Evolutionary conservation across 2,888 invertebrate species (phyloP).

Genomic region (Megamerina dolium): DNA sequence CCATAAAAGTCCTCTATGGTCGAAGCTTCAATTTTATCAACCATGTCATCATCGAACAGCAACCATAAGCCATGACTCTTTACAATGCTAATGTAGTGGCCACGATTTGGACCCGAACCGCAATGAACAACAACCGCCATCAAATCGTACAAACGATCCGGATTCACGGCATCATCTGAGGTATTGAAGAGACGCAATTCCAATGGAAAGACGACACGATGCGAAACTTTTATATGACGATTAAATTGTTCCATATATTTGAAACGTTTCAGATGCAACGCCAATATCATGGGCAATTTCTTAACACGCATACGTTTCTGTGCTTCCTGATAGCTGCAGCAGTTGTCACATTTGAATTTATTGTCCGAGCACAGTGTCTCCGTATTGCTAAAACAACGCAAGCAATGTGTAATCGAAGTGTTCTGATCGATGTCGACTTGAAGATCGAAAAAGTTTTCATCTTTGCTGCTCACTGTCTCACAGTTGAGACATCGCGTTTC

Average conservation of each 20-base stretch:
- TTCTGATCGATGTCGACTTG: slow-evolving; percentile 99
- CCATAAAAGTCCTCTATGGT: slow-evolving; percentile 99
- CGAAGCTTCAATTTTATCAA: slow-evolving; percentile 99
- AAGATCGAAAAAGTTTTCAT: slow-evolving; percentile 98
- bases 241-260: slow-evolving; percentile 97
- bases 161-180: slow-evolving; percentile 97
- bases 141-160: slow-evolving; percentile 95
- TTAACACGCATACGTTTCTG: slow-evolving; percentile 98
- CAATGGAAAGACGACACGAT: slow-evolving; percentile 96
- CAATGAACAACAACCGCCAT: slow-evolving; percentile 99
- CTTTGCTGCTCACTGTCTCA: slow-evolving; percentile 98
- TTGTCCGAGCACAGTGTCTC: slow-evolving; percentile 98
- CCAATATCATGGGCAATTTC: slow-evolving; percentile 94
- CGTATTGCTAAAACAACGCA: slow-evolving; percentile 95
- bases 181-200: slow-evolving; percentile 97
- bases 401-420: slow-evolving; percentile 97
- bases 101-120: slow-evolving; percentile 97
- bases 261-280: slow-evolving; percentile 94
- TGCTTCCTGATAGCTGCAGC: slow-evolving; percentile 98
- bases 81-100: slow-evolving; percentile 99
- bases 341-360: slow-evolving; percentile 99
- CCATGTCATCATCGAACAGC: slow-evolving; percentile 99
- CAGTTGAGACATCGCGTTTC: slow-evolving; percentile 99
- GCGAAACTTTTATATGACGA: slow-evolving; percentile 97
- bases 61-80: slow-evolving; percentile 99